Percentiles rank a stretch among this genome's conserved stretches.
phyloP scores from a whole-genome alignment of 2,888 invertebrate genomes.

The Frankliniella fusca region DNA sequence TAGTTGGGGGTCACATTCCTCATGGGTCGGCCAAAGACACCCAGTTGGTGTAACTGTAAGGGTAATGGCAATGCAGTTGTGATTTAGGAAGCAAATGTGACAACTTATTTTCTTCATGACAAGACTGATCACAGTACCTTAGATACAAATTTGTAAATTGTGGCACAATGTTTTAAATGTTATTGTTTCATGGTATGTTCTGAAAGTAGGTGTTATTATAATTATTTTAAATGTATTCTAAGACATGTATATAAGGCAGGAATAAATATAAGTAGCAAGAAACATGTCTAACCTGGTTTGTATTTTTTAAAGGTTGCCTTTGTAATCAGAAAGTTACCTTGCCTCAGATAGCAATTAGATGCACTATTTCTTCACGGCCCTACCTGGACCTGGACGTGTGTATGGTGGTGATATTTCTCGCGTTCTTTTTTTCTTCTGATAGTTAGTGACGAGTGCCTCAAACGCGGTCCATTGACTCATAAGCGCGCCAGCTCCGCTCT shows the following conservation, averaged over 20 bases:
- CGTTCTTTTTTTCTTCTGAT: no score
- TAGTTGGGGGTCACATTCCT: slow-evolving; percentile 5
- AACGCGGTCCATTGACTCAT: no score
- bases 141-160: slow-evolving; percentile 24
- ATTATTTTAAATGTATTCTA: slow-evolving; percentile 15
- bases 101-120: slow-evolving; percentile 24
- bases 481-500: no score
- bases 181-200: slow-evolving; percentile 2
- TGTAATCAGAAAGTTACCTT: no score
- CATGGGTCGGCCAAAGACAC: neutral
- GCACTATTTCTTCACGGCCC: no score
- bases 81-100: slow-evolving; percentile 19
- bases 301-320: no score
- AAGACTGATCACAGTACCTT: slow-evolving; percentile 24
- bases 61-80: slow-evolving; percentile 16
- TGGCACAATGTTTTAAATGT: slow-evolving; percentile 17
- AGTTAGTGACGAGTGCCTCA: no score
- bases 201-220: slow-evolving; percentile 14
- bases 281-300: no score
- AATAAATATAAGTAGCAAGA: neutral
- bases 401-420: no score
- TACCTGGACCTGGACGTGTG: no score
- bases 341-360: no score
- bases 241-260: slow-evolving; percentile 12
- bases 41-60: slow-evolving; percentile 11